Conservation (phyloP, 2,888 invertebrate genomes). For the Melangyna quadrimaculata region DNA sequence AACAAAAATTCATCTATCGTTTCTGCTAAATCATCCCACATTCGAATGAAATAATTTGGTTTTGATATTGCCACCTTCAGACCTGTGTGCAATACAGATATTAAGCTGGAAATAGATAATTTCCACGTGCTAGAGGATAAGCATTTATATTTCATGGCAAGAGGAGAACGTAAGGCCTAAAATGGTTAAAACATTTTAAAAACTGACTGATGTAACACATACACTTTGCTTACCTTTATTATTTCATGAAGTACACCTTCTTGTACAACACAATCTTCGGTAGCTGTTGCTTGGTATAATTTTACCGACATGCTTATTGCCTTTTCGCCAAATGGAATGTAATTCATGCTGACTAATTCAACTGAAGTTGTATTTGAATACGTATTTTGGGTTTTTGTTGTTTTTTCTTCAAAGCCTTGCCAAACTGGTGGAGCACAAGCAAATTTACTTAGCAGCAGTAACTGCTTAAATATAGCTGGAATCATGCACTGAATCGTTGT, state of each 20-base stretch:
- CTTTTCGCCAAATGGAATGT: constrained; percentile 93
- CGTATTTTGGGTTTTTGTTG: constrained; percentile 80
- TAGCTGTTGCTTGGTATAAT: constrained; percentile 88
- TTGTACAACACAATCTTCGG: constrained; percentile 87
- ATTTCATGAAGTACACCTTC: constrained; percentile 88
- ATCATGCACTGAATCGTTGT: constrained; percentile 85
- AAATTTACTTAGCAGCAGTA: constrained; percentile 86
- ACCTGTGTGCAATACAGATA: constrained; percentile 90
- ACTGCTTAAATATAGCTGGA: constrained; percentile 86
- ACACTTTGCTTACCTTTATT: constrained; percentile 77
- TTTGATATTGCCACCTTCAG: constrained; percentile 92
- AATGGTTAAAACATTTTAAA: not conserved
- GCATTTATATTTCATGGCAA: constrained; percentile 91
- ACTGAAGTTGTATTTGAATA: constrained; percentile 81
- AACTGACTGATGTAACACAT: not conserved
- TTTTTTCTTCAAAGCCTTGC: constrained; percentile 81
- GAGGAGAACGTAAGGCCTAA: constrained; percentile 86
- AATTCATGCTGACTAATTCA: constrained; percentile 90
- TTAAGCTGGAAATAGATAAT: constrained; percentile 88
- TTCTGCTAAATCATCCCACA: constrained; percentile 93
- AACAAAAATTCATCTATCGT: constrained; percentile 96
- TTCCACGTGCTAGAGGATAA: constrained; percentile 92
- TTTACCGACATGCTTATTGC: constrained; percentile 88
- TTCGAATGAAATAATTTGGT: constrained; percentile 87
- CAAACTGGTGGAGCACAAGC: constrained; percentile 85